Percentiles rank a stretch among this genome's conserved stretches.
phyloP scores from a whole-genome alignment of 2,797 vertebrate genomes.

The Distichodus sexfasciatus region DNA sequence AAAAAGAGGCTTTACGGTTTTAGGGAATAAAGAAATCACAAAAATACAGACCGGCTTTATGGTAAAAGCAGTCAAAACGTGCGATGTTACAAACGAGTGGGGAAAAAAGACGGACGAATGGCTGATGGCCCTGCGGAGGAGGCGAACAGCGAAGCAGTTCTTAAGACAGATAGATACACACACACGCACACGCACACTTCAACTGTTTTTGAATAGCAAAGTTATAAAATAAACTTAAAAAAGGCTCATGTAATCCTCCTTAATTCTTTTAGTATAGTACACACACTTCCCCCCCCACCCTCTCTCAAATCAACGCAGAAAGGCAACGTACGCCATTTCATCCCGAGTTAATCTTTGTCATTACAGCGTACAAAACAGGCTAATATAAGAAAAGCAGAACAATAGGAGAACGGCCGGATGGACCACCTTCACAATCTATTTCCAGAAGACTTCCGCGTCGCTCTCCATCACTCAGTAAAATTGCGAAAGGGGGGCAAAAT shows the following conservation, averaged over 20 bases:
- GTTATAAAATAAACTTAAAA: not conserved
- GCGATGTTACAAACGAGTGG: conserved; percentile 61
- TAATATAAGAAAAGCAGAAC: conserved; percentile 8
- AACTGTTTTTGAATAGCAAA: not conserved
- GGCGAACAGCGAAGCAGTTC: conserved; percentile 42
- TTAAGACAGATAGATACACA: too few relatives aligned
- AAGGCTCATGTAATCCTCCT: not conserved
- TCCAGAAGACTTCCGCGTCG: not conserved
- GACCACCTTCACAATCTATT: conserved; percentile 11
- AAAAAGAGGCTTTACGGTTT: conserved; percentile 2
- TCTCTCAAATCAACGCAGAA: not conserved
- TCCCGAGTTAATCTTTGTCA: not conserved
- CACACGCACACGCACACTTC: not conserved
- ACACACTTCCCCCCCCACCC: too few relatives aligned
- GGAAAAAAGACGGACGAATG: conserved; percentile 50
- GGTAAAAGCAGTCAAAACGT: conserved; percentile 55
- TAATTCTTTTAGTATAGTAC: not conserved
- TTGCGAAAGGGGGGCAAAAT: conserved; percentile 20
- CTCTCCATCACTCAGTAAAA: conserved; percentile 25
- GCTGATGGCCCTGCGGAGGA: conserved; percentile 20
- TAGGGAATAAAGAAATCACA: conserved; percentile 43
- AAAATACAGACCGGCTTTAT: conserved; percentile 47
- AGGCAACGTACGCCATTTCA: not conserved
- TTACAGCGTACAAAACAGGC: not conserved
- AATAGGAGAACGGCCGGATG: not conserved